A percentile compares a stretch with the other conserved stretches of the same genome.
Evolutionary conservation across 2,797 vertebrate genomes (phyloP).

Genomic region (Poeciliopsis paucimaculata): DNA sequence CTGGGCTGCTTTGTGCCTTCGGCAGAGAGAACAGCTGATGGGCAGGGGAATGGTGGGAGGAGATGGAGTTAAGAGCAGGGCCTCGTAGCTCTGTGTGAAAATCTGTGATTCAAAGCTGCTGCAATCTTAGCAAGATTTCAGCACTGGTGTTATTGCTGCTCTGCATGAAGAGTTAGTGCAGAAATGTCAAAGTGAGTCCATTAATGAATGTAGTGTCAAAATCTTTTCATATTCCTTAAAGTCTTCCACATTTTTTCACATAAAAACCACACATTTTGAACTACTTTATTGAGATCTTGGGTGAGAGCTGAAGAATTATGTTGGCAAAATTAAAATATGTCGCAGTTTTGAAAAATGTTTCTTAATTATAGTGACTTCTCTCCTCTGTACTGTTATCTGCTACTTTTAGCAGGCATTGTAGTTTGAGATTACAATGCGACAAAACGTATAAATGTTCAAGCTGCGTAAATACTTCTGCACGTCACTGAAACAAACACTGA

Average conservation of each 20-base stretch:
- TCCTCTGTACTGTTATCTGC: neutral
- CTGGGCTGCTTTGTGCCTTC: conserved; percentile 24
- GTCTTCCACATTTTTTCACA: neutral
- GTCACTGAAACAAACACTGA: neutral
- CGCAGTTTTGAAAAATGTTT: neutral
- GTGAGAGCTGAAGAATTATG: neutral
- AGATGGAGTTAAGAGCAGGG: conserved; percentile 8
- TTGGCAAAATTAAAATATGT: neutral
- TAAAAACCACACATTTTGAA: neutral
- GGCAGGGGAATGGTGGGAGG: conserved; percentile 14
- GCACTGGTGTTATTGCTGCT: neutral
- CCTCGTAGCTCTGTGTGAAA: conserved; percentile 6
- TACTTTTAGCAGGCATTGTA: neutral
- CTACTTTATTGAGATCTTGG: neutral
- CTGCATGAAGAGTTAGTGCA: neutral
- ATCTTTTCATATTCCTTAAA: neutral
- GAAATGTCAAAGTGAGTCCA: neutral
- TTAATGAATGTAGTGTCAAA: neutral
- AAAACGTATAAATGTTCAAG: neutral
- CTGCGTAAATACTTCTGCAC: neutral
- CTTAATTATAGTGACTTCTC: neutral
- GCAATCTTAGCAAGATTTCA: neutral
- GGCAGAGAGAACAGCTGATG: conserved; percentile 38
- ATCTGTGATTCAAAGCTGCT: conserved; percentile 12
- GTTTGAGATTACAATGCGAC: neutral